A percentile compares a stretch with the other conserved stretches of the same genome.
phyloP scores from a whole-genome alignment of 2,113 vertebrate genomes.

The Catagonus wagneri region DNA sequence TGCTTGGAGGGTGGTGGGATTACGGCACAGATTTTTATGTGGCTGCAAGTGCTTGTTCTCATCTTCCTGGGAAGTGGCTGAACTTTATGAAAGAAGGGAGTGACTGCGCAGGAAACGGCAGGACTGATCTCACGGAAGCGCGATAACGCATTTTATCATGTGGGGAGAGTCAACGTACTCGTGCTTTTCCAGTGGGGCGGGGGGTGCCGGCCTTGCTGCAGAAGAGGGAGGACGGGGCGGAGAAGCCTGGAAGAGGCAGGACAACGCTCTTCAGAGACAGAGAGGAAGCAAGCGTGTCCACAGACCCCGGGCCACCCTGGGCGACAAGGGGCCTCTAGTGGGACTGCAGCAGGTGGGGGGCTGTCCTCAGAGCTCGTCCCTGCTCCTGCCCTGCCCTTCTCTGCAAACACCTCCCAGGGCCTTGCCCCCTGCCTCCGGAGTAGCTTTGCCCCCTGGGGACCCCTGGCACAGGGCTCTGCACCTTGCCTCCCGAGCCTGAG shows the following conservation, averaged over 20 bases:
- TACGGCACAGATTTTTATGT: neutral
- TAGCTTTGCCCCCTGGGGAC: neutral
- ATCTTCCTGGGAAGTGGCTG: neutral
- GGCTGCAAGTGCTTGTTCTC: neutral
- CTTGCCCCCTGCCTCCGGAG: accelerated
- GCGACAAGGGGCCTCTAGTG: neutral
- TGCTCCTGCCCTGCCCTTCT: neutral
- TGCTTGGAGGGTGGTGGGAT: neutral
- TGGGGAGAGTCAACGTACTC: too few species aligned
- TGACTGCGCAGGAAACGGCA: neutral
- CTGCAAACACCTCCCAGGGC: neutral
- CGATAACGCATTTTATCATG: accelerated
- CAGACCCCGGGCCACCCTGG: neutral
- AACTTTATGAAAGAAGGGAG: neutral
- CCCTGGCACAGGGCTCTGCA: neutral
- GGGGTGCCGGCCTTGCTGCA: neutral
- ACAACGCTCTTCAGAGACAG: neutral
- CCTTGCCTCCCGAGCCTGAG: neutral
- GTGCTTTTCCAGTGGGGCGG: accelerated
- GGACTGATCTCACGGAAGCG: neutral
- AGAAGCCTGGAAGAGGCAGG: neutral
- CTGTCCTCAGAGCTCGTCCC: neutral
- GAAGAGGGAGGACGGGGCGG: too few species aligned
- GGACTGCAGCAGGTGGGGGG: accelerated
- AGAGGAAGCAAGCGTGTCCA: neutral